Base-by-base conservation (phyloP, 1,140 invertebrate species). In the Penaeus chinensis region DNA sequence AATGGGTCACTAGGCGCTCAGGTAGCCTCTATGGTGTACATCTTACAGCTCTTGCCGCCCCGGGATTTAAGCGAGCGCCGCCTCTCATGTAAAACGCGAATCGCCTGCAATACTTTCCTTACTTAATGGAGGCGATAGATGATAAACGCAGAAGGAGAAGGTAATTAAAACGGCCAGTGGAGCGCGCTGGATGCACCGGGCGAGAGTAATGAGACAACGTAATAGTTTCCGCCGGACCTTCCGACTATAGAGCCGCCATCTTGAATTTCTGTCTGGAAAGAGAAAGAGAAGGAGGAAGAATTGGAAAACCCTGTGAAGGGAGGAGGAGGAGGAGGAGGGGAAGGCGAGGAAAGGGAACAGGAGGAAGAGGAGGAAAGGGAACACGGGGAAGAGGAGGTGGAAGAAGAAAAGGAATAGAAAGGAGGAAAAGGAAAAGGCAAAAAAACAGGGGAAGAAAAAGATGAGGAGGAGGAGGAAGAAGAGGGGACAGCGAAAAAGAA, bases 181-280 rank as follows among this genome's bases (percentile, higher is more conserved):
- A 74, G 71, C 71, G 71, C 27, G 42, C 71, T 19, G 71, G n/a
- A 37, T 37, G 27, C 71, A 74, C 27, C 18, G 71, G 71, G 24
- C 71, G 71, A 37, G 71, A 74, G 71, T 74, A 32, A 74, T 32
- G 71, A 74, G 71, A 74, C 71, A 74, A 74, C 71, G 20, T 74
- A 74, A 74, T 74, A 37, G 71, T 37, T 74, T 74, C 71, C 71
- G 71, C 71, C 24, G 71, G 71, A 74, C 71, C 42, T 74, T 74
- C 24, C 27, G 71, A 27, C 71, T 74, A 27, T 37, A 74, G 71
- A 74, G 71, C 27, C 13, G 71, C 71, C 71, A 74, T 74, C 71
- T 74, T 74, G 42, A 37, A 74, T 32, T 27, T 74, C 27, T 32
- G 42, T 74, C 27, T 37, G 71, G 42, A 20, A 74, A 27, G 69